Percentiles rank a stretch among this genome's conserved stretches.
phyloP scores from a whole-genome alignment of 2,888 invertebrate species.

The Trichopoda pennipes region DNA sequence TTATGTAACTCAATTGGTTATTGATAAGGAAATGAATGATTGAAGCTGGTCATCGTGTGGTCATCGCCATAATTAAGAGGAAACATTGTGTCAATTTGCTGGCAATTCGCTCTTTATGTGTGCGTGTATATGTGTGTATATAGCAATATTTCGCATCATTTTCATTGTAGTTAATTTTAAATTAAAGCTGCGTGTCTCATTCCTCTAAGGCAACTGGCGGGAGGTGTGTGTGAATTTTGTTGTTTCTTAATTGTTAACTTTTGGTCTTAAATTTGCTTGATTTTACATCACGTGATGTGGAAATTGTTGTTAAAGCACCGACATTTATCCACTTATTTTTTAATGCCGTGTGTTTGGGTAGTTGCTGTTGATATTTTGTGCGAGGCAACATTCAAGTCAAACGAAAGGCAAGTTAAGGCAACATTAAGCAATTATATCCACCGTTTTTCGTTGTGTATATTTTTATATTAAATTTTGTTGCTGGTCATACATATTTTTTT shows the following conservation, averaged over 20 bases:
- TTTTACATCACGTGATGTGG: conserved; percentile 64
- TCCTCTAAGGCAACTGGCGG: conserved; percentile 24
- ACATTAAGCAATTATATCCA: conserved; percentile 55
- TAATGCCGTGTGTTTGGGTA: conserved; percentile 34
- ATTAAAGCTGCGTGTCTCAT: conserved; percentile 57
- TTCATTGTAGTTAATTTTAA: conserved; percentile 22
- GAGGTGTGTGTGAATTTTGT: neutral
- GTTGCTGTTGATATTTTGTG: conserved; percentile 21
- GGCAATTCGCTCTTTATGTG: conserved; percentile 6
- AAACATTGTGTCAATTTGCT: conserved; percentile 23
- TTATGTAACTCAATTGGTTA: no score
- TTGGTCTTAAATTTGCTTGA: conserved; percentile 35
- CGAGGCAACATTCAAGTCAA: conserved; percentile 26
- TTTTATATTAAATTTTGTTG: neutral
- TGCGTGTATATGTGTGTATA: neutral
- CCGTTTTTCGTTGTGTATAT: conserved; percentile 48
- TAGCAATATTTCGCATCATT: conserved; percentile 35
- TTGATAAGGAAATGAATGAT: conserved; percentile 21
- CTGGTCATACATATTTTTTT: conserved; percentile 16
- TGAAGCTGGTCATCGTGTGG: conserved; percentile 22
- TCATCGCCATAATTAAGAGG: conserved; percentile 34
- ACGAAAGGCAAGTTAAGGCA: conserved; percentile 38
- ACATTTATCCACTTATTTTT: conserved; percentile 19
- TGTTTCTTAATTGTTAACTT: conserved; percentile 21
- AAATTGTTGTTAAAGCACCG: conserved; percentile 59